These are phyloP conservation scores for Nemapogon koenigi DNA, from an alignment of 2,888 invertebrate genomes.

Conservation along the genomic window DNA sequence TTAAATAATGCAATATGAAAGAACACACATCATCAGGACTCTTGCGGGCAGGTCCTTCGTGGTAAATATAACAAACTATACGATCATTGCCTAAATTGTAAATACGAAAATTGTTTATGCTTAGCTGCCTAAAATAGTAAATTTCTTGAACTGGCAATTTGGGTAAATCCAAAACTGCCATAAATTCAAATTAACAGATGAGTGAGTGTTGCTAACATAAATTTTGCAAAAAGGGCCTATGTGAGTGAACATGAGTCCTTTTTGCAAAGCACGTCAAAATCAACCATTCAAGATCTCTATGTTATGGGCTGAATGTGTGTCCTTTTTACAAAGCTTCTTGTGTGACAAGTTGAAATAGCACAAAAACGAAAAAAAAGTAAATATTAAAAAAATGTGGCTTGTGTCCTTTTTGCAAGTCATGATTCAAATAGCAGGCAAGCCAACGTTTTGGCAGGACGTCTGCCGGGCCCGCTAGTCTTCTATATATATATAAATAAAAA, in stretches of 20 bases:
- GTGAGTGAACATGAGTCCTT: neutral
- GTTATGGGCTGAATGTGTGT: constrained; percentile 3
- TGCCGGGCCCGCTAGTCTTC: too few species aligned
- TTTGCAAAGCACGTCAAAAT: constrained; percentile 8
- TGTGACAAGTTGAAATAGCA: constrained; percentile 4
- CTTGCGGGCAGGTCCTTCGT: neutral
- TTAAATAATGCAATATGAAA: neutral
- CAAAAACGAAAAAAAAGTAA: constrained; percentile 7
- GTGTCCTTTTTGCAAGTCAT: constrained; percentile 6
- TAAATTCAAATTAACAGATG: neutral
- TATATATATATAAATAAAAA: too few species aligned
- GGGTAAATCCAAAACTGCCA: neutral
- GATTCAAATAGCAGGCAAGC: neutral
- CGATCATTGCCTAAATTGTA: neutral
- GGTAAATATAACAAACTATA: neutral
- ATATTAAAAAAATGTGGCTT: constrained; percentile 5
- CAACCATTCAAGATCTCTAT: constrained; percentile 1
- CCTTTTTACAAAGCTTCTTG: constrained; percentile 5
- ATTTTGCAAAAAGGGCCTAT: neutral
- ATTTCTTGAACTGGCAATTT: neutral
- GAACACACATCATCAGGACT: neutral
- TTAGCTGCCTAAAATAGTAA: neutral
- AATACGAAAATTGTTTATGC: neutral
- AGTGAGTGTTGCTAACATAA: neutral
- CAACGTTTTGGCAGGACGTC: too few species aligned